Percentiles rank a stretch among this genome's conserved stretches.
phyloP scores from a whole-genome alignment of 1,140 invertebrate species.

The Drosophila rufa region DNA sequence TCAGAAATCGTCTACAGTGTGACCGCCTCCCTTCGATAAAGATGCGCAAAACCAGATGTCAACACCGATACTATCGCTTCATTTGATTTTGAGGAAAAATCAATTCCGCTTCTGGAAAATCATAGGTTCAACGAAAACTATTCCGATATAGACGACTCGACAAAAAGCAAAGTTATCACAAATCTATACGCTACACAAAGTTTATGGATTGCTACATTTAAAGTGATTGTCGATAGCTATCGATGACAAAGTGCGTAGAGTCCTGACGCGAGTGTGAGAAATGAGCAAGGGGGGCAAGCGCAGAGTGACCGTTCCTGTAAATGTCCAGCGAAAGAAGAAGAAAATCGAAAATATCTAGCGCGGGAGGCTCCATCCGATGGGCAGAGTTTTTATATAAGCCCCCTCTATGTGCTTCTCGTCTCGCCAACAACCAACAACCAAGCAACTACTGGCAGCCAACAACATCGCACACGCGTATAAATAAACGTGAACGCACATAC shows the following conservation, averaged over 20 bases:
- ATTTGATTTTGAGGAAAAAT: not conserved
- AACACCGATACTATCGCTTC: not conserved
- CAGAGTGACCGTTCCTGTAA: conserved; percentile 4
- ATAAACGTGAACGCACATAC: conserved; percentile 48
- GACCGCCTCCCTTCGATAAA: not conserved
- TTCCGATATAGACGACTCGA: not conserved
- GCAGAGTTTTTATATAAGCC: conserved; percentile 48
- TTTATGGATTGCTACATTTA: not conserved
- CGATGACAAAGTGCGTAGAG: not conserved
- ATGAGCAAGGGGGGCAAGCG: not conserved
- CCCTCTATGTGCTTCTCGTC: conserved; percentile 35
- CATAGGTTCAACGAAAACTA: not conserved
- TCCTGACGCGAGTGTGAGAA: not conserved
- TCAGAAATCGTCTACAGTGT: not conserved
- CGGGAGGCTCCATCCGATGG: conserved; percentile 21
- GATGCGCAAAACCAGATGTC: not conserved
- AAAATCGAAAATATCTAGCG: conserved; percentile 13
- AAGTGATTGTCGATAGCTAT: not conserved
- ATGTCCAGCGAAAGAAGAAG: conserved; percentile 4
- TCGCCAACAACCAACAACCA: conserved; percentile 36
- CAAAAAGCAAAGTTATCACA: not conserved
- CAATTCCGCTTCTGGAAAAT: not conserved
- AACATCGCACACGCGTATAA: conserved; percentile 36
- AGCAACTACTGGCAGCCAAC: conserved; percentile 21
- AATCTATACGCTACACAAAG: no score